These are phyloP conservation scores for Heteromormyrus szaboi DNA, from an alignment of 2,797 vertebrate species.

Conservation along the genomic window DNA sequence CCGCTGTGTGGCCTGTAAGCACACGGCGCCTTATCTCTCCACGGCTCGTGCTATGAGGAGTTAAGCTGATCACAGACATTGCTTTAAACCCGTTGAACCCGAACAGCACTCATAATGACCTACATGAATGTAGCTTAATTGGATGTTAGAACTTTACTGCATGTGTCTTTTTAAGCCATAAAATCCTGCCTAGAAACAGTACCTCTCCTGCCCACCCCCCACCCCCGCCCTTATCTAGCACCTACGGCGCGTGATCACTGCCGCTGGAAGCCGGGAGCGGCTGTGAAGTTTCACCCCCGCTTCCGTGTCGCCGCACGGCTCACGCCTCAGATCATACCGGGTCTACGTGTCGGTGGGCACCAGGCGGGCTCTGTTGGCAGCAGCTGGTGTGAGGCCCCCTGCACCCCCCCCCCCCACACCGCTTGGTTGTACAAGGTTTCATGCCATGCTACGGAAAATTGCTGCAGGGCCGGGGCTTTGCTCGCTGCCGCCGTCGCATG, in stretches of 20 bases:
- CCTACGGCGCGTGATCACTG: neutral
- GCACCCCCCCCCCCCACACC: neutral
- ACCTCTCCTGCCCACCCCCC: neutral
- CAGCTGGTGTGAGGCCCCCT: neutral
- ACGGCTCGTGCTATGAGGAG: neutral
- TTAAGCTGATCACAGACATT: neutral
- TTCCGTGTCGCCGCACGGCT: neutral
- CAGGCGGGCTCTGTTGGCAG: neutral
- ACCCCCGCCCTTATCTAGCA: neutral
- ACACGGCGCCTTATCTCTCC: neutral
- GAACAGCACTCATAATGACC: neutral
- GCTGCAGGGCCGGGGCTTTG: neutral
- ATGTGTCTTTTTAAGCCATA: neutral
- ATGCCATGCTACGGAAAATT: neutral
- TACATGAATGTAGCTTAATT: conserved; percentile 5
- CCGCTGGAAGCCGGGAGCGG: neutral
- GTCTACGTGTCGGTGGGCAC: neutral
- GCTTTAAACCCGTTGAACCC: neutral
- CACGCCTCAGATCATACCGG: neutral
- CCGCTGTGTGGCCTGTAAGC: neutral
- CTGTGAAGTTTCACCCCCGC: neutral
- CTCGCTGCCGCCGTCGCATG: neutral
- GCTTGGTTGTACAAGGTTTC: neutral
- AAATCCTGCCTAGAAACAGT: conserved; percentile 3
- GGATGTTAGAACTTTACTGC: neutral